Evolutionary conservation across 2,113 vertebrate species (phyloP), one percentile per base, ranked within the genome.

Genomic region (Eulacestoma nigropectus): DNA sequence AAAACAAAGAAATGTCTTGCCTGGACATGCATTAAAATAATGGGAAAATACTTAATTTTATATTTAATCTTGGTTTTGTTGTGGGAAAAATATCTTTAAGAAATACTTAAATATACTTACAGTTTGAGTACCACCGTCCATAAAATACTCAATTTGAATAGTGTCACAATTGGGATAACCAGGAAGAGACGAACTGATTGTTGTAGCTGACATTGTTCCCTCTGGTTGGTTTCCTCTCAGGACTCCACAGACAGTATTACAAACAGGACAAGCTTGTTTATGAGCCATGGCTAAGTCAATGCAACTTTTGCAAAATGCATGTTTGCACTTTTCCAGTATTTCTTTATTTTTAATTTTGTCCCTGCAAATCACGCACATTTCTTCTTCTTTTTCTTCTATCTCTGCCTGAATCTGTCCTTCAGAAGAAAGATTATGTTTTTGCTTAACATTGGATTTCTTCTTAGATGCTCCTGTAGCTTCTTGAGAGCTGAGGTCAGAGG

Each of bases 211-310:
- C 98, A 98, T 98, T 16, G 0, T 89, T 84, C 98, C 98, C 0
- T 97, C 65, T 33, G 98, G 98, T 12, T 98, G 98, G 84, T 98
- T 87, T 84, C 98, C 98, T 90, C 10, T 86, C 50, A 98, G 4
- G 33, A 82, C 1, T 39, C 98, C 98, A 7, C 97, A 98, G 47
- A 42, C 1, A 0, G 63, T 80, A 42, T 70, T 89, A 79, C 98
- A 98, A 52, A 98, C 0, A 44, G 98, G 98, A 90, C 98, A 98
- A 32, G 20, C 15, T 6, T 70, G 83, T 76, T 94, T 98, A 1
- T 92, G 68, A 16, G 6, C 2, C 97, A 98, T 82, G 83, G 97
- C 93, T 83, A 0, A 1, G 2, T 9, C 1, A 2, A 98, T 97
- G 95, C 98, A 98, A 22, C 1, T 12, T 35, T 30, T 21, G 53